Evolutionary conservation across 2,797 vertebrate species (phyloP).

Genomic region (Cynopterus sphinx): DNA sequence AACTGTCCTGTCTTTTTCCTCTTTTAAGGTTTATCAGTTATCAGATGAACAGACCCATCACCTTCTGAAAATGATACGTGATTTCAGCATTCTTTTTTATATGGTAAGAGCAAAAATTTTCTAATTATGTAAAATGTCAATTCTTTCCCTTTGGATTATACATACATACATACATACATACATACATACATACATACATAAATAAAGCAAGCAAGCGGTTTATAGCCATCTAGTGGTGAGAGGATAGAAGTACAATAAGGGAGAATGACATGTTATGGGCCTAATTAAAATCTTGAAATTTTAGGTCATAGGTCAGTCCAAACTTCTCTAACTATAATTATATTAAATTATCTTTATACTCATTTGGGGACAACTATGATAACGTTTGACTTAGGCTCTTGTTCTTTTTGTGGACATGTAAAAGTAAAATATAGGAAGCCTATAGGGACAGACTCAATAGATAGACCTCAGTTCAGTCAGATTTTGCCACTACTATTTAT

Average conservation of each 20-base stretch:
- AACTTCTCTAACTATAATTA: not conserved
- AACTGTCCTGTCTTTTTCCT: slow-evolving; percentile 11
- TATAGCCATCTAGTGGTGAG: slow-evolving; percentile 53
- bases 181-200: too few species aligned
- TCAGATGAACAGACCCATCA: slow-evolving; percentile 87
- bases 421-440: not conserved
- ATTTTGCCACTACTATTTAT: not conserved
- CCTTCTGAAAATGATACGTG: slow-evolving; percentile 94
- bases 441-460: not conserved
- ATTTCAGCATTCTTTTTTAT: slow-evolving; percentile 96
- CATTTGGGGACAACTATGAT: not conserved
- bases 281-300: not conserved
- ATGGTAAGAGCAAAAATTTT: slow-evolving; percentile 86
- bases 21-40: slow-evolving; percentile 90
- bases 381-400: not conserved
- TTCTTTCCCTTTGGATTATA: not conserved
- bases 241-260: not conserved
- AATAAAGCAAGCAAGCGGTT: not conserved
- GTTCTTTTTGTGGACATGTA: not conserved
- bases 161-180: not conserved
- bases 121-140: not conserved
- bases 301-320: not conserved
- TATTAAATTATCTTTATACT: not conserved
- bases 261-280: too few species aligned
- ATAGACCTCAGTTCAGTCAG: not conserved